Conservation (phyloP, 1,140 invertebrate genomes). For the Drosophila guanche region DNA sequence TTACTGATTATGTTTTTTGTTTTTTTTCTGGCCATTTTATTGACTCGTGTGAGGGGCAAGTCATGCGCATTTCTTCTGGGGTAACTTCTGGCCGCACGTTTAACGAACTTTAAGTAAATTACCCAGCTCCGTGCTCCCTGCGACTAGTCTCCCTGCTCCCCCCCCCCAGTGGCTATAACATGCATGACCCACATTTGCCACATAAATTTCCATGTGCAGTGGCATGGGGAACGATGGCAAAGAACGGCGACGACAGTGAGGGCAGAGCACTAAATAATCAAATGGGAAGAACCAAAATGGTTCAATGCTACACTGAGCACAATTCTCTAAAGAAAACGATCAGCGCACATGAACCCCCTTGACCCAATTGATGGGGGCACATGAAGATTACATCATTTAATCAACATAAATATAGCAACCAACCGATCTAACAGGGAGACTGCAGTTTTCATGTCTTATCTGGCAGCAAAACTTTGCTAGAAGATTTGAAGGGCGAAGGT, state of each 20-base stretch:
- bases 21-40: constrained; percentile 39
- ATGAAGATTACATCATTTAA: not conserved
- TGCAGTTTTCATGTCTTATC: not conserved
- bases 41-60: constrained; percentile 33
- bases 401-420: too few species aligned
- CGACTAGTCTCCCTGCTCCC: constrained; percentile 8
- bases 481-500: too few species aligned
- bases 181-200: constrained; percentile 66
- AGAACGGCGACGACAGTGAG: constrained; percentile 1
- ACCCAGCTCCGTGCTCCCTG: constrained; percentile 21
- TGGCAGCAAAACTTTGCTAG: too few species aligned
- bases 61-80: constrained; percentile 36
- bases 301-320: constrained; percentile 40
- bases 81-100: constrained; percentile 17
- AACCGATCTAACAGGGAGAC: too few species aligned
- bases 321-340: constrained; percentile 16
- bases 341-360: constrained; percentile 1
- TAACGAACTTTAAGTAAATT: constrained; percentile 66
- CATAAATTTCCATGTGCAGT: constrained; percentile 53
- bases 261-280: constrained; percentile 49
- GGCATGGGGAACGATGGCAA: constrained; percentile 9
- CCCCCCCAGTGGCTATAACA: constrained; percentile 22
- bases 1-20: constrained; percentile 16
- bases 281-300: constrained; percentile 24
- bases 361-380: constrained; percentile 16